These are phyloP conservation scores for Neoscelio sp. DNA, from an alignment of 2,888 invertebrate species.

Conservation along the genomic window DNA sequence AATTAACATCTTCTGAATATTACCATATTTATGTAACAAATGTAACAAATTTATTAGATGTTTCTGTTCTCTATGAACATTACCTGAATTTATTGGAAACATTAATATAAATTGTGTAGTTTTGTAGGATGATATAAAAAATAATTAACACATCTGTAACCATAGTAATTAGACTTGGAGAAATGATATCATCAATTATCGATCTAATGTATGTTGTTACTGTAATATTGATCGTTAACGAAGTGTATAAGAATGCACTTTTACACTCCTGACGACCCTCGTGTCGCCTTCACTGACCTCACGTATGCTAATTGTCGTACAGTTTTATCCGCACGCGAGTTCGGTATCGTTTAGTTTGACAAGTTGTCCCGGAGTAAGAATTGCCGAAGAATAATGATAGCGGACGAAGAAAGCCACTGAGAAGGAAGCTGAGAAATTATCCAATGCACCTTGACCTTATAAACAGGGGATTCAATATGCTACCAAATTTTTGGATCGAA, in stretches of 20 bases:
- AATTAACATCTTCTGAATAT: too few species aligned
- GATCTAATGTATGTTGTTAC: constrained; percentile 31
- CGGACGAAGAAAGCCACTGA: constrained; percentile 38
- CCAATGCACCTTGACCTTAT: constrained; percentile 64
- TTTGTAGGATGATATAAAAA: background rate
- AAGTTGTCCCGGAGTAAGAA: constrained; percentile 40
- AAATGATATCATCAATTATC: constrained; percentile 49
- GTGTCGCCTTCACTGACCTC: constrained; percentile 73
- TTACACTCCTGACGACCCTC: constrained; percentile 44
- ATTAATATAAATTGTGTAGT: too few species aligned
- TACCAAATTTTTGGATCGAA: constrained; percentile 43
- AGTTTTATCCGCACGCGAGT: constrained; percentile 80
- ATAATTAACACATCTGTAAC: constrained; percentile 10
- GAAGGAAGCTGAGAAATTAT: constrained; percentile 53
- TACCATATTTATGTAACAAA: too few species aligned
- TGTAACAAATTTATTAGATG: too few species aligned
- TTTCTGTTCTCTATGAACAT: too few species aligned
- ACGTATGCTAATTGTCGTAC: constrained; percentile 79
- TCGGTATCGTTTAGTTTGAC: constrained; percentile 47
- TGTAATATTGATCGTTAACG: constrained; percentile 50
- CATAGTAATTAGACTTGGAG: constrained; percentile 19
- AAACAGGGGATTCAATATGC: constrained; percentile 18
- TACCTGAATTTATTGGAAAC: too few species aligned
- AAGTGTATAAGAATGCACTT: constrained; percentile 57
- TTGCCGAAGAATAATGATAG: constrained; percentile 60